Base-by-base conservation (phyloP, 1,140 invertebrate species). In the Archivesica marissinica region DNA sequence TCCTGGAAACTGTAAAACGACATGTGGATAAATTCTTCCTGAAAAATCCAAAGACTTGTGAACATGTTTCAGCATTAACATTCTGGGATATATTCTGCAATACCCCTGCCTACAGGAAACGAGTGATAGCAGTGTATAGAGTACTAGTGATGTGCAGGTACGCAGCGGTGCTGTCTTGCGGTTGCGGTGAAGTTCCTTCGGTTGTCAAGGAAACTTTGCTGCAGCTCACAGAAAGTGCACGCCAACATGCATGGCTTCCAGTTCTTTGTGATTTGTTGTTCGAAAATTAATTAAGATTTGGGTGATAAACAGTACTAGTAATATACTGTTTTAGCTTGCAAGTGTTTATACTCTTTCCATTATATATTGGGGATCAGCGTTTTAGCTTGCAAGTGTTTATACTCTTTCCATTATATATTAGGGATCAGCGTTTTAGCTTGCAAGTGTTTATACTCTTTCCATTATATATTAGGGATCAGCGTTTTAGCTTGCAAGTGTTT, bases 131-230 rank as follows among this genome's bases (percentile, higher is more conserved):
- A 64, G 2, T 35, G 2, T 64, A 64, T 64, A 64, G n/a, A 35
- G 38, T 33, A 64, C 38, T 64, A 20, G 20, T 64, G 38, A 64
- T 64, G 59, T 35, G 28, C 59, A 64, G n/a, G 23, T 64, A 64
- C 38, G 59, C 30, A 17, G 38, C 13, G 30, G 13, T 35, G 30
- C 15, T 64, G 1, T 35, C 59, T 64, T 4, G 38, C 13, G 3
- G 59, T 64, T 13, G 0, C 20, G 13, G 30, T 35, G 30, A 64
- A 6, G 30, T 64, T 33, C 20, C 59, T 64, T 2, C 13, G 15
- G 6, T 64, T 35, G 59, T 64, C 9, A 9, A 64, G 15, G 9
- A 64, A 17, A 64, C 30, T 28, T 2, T 64, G 3, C 30, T 17
- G 4, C 13, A 3, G n/a, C 38, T 64, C 15, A 64, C 33, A 64